A percentile compares a stretch with the other conserved stretches of the same genome.
phyloP scores from a whole-genome alignment of 2,113 vertebrate species.

The Eubucco bourcierii region DNA sequence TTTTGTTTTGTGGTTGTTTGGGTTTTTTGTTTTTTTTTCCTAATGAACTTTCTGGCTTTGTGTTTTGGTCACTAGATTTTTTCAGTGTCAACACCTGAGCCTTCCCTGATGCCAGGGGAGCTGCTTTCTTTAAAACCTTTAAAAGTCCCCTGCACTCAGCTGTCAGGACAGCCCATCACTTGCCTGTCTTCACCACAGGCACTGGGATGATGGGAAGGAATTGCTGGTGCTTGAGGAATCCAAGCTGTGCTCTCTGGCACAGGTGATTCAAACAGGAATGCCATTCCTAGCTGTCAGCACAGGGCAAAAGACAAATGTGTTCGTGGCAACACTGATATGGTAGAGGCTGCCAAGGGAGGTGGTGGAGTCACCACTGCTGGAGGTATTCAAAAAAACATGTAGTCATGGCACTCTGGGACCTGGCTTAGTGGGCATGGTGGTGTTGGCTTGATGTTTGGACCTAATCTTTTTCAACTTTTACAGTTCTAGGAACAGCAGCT shows the following conservation, averaged over 20 bases:
- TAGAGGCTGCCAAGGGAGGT: no score
- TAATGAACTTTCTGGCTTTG: not conserved
- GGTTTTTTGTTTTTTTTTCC: no score
- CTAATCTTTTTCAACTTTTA: no score
- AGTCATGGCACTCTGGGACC: no score
- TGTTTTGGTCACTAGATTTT: not conserved
- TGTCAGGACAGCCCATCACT: not conserved
- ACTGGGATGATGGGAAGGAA: not conserved
- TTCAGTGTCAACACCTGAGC: not conserved
- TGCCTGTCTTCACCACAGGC: rapidly evolving
- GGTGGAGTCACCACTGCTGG: no score
- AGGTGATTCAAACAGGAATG: not conserved
- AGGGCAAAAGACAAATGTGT: not conserved
- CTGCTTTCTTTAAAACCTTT: not conserved
- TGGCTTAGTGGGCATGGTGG: no score
- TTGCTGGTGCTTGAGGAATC: not conserved
- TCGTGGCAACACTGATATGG: no score
- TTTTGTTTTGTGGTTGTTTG: not conserved
- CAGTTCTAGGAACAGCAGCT: not conserved
- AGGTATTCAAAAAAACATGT: no score
- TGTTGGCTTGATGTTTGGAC: no score
- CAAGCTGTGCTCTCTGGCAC: not conserved
- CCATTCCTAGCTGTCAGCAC: not conserved
- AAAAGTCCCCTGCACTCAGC: not conserved
- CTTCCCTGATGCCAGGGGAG: not conserved